A percentile compares a stretch with the other conserved stretches of the same genome.
Evolutionary conservation across 2,113 vertebrate genomes (phyloP).

Genomic region (Xiphophorus couchianus): DNA sequence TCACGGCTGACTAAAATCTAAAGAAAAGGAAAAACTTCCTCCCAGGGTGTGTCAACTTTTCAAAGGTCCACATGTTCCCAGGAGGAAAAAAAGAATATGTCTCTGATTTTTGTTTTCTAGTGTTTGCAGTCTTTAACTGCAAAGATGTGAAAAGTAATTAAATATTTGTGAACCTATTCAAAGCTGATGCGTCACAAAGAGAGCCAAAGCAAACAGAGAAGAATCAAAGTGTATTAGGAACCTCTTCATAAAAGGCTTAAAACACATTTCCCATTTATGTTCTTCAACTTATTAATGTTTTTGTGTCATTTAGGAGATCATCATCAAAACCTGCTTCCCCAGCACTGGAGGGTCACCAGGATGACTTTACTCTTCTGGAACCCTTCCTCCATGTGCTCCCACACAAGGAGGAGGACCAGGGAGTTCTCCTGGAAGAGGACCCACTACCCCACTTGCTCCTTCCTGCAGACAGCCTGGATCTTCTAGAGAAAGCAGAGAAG

Average conservation of each 20-base stretch:
- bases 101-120: background rate
- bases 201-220: background rate
- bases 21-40: background rate
- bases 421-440: conserved; percentile 71
- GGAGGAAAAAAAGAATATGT: background rate
- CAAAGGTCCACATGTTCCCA: background rate
- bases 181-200: background rate
- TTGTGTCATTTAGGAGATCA: conserved; percentile 38
- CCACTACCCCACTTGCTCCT: conserved; percentile 72
- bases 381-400: conserved; percentile 75
- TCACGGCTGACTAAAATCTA: background rate
- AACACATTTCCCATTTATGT: background rate
- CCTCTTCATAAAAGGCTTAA: background rate
- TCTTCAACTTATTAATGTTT: conserved; percentile 6
- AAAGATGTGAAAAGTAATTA: background rate
- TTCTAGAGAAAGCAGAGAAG: conserved; percentile 76
- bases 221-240: background rate
- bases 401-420: conserved; percentile 66
- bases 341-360: conserved; percentile 42
- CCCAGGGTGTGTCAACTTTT: background rate
- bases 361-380: conserved; percentile 52
- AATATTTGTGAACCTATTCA: background rate
- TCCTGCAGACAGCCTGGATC: conserved; percentile 69
- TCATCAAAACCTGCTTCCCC: conserved; percentile 43
- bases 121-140: background rate